These are phyloP conservation scores for Oxyteleia sp. DNA, from an alignment of 2,888 invertebrate genomes.

Conservation along the genomic window DNA sequence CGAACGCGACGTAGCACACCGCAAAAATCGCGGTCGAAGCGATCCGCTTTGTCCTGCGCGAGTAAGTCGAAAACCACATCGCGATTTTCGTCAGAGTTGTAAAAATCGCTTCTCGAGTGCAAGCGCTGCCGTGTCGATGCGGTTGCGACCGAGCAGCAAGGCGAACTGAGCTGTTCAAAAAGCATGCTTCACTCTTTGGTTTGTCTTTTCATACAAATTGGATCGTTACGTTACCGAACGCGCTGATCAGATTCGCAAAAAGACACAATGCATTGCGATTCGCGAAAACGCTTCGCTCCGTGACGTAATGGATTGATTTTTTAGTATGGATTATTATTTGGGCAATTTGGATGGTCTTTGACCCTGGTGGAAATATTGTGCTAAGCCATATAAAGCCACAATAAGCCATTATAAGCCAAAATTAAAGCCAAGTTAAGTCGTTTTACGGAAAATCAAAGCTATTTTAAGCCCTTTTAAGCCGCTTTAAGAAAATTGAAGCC, in stretches of 20 bases:
- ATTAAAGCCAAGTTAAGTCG: too few species aligned
- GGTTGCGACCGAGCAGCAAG: constrained; percentile 69
- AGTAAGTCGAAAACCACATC: constrained; percentile 70
- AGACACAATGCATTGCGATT: not conserved
- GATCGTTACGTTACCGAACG: constrained; percentile 34
- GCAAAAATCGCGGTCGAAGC: constrained; percentile 65
- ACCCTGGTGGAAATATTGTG: too few species aligned
- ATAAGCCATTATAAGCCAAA: too few species aligned
- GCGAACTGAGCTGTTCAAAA: constrained; percentile 69
- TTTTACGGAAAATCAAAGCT: too few species aligned
- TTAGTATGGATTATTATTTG: too few species aligned
- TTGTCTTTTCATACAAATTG: constrained; percentile 63
- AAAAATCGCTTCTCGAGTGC: constrained; percentile 34
- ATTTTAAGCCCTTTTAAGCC: too few species aligned
- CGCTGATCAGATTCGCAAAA: constrained; percentile 31
- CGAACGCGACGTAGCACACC: constrained; percentile 60
- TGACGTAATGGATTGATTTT: not conserved
- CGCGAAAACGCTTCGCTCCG: not conserved
- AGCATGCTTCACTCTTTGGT: constrained; percentile 39
- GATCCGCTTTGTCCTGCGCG: constrained; percentile 61
- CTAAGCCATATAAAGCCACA: too few species aligned
- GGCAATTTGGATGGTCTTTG: too few species aligned
- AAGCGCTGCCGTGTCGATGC: constrained; percentile 40
- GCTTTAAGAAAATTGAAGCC: too few species aligned
- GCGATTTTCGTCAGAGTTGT: constrained; percentile 55